Conservation (phyloP, 1,140 invertebrate genomes). For the Chlorops oryzae region DNA sequence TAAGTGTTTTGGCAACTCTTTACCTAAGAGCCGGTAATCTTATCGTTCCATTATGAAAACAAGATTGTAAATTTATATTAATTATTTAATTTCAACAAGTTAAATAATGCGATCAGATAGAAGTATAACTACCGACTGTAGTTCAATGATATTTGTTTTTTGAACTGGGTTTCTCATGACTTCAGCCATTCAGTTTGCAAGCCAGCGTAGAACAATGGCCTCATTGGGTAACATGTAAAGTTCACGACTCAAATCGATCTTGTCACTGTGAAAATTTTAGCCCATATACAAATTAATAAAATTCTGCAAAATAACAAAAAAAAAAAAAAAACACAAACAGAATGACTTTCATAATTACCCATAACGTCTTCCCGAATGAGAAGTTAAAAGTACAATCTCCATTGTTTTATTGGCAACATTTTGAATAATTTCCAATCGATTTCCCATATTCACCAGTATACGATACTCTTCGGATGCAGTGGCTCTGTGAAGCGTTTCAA, state of each 20-base stretch:
- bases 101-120: no score
- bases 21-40: no score
- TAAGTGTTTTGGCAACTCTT: no score
- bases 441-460: conserved; percentile 37
- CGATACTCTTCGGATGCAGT: conserved; percentile 33
- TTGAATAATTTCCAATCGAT: conserved; percentile 21
- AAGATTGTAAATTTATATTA: no score
- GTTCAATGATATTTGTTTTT: no score
- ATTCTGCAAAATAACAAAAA: not conserved
- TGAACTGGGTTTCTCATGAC: no score
- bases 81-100: no score
- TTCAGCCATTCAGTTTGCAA: no score
- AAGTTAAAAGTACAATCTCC: conserved; percentile 30
- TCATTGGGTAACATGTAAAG: conserved; percentile 39
- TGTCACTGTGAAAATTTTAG: conserved; percentile 20
- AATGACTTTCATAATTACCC: conserved; percentile 22
- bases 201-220: conserved; percentile 35
- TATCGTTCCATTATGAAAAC: no score
- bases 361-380: conserved; percentile 24
- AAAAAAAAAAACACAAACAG: not conserved
- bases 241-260: conserved; percentile 19
- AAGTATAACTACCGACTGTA: no score
- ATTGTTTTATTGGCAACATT: conserved; percentile 23
- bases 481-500: conserved; percentile 14
- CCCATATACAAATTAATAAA: not conserved